phyloP scores from a whole-genome alignment of 2,888 invertebrate genomes.

The Aleiodes testaceus region DNA sequence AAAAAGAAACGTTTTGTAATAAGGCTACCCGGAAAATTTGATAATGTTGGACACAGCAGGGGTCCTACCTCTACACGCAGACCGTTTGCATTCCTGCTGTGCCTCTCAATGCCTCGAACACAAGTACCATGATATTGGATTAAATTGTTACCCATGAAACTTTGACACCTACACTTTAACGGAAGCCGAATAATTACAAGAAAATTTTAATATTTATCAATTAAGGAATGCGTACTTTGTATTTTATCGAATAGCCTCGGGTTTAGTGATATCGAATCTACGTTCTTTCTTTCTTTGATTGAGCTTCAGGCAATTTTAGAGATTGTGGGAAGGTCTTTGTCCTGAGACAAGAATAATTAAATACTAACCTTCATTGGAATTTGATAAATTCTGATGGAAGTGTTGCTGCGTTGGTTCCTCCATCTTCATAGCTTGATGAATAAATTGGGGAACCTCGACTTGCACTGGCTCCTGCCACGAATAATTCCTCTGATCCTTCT shows the following conservation, averaged over 20 bases:
- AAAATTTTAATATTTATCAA: not conserved
- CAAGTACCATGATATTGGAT: slow-evolving; percentile 57
- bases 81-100: slow-evolving; percentile 57
- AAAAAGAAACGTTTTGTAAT: slow-evolving; percentile 32
- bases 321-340: slow-evolving; percentile 14
- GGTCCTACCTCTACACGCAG: slow-evolving; percentile 53
- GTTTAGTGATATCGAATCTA: slow-evolving; percentile 33
- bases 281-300: slow-evolving; percentile 5
- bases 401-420: slow-evolving; percentile 4
- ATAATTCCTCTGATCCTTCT: slow-evolving; percentile 35
- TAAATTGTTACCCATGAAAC: slow-evolving; percentile 49
- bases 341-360: not conserved
- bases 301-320: not conserved
- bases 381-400: not conserved
- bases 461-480: slow-evolving; percentile 15
- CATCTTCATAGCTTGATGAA: not conserved
- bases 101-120: slow-evolving; percentile 54
- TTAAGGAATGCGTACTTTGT: slow-evolving; percentile 19
- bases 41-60: slow-evolving; percentile 53
- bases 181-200: not conserved
- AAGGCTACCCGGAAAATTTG: slow-evolving; percentile 25
- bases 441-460: slow-evolving; percentile 29
- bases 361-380: slow-evolving; percentile 13
- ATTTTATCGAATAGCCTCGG: slow-evolving; percentile 41
- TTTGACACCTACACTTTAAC: slow-evolving; percentile 11